Base-by-base conservation (phyloP, 2,888 invertebrate genomes). In the Cephus pulcher region DNA sequence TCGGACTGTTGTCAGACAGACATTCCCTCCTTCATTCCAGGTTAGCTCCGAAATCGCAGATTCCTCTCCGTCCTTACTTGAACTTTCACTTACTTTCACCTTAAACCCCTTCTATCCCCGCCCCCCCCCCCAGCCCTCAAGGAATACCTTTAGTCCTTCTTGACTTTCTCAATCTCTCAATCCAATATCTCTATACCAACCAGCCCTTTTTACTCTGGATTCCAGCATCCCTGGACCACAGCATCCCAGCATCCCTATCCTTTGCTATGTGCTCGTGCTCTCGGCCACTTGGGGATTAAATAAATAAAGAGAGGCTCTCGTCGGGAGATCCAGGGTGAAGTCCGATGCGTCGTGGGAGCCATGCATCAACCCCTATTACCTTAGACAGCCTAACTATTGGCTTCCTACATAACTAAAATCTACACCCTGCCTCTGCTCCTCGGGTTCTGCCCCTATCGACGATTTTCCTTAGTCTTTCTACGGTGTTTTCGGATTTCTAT, bases 361-460 rank as follows among this genome's bases (percentile, higher is more conserved):
- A 90, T 91, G 87, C 87, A 89, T 90, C 90, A 90, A 88, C 82
- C 86, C 86, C 87, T 84, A 89, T 90, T 90, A 90, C 84, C 85
- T 84, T 78, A 80, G 86, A 84, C 85, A 85, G 85, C 80, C 85
- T 86, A 85, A 87, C 88, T 87, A 88, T 87, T 85, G 87, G 85
- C 84, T 84, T 80, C 80, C 80, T 80, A 81, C 82, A 82, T 88
- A 89, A 89, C 89, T 86, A 86, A 88, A 90, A 90, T 90, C 87
- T 88, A 88, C 88, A 85, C 83, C 23, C 78, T 78, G 73, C 78
- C 79, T 77, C 76, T 75, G 74, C 78, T 37, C 73, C 69, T 76
- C 56, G 73, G 70, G 68, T 69, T 15, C 69, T 35, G 70, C 4
- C 74, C 32, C 37, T 33, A 32, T 34, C 30, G 11, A 0, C 23